phyloP scores from a whole-genome alignment of 2,888 invertebrate species.

The Timandra comae region DNA sequence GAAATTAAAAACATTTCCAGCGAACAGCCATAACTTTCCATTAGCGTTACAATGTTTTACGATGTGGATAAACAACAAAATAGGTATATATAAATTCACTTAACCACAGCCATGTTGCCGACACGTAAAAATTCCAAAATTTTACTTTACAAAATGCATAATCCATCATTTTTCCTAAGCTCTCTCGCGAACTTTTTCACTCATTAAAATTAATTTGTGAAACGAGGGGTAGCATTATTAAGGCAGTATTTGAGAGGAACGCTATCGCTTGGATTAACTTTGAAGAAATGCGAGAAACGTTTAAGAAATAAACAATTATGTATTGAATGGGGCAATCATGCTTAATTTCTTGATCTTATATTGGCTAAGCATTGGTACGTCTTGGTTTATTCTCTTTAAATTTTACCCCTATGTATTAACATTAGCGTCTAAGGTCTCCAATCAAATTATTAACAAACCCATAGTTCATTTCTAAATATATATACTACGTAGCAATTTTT shows the following conservation, averaged over 20 bases:
- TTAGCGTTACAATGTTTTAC: constrained; percentile 16
- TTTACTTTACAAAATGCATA: constrained; percentile 22
- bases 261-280: not conserved
- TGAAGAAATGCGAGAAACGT: not conserved
- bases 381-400: too few relatives aligned
- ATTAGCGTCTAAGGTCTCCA: too few relatives aligned
- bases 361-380: too few relatives aligned
- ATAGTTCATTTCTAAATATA: too few relatives aligned
- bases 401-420: too few relatives aligned
- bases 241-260: constrained; percentile 1
- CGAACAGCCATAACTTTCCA: constrained; percentile 18
- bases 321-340: too few relatives aligned
- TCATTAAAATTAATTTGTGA: constrained; percentile 29
- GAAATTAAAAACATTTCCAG: constrained; percentile 8
- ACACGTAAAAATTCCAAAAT: constrained; percentile 16
- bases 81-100: not conserved
- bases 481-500: too few relatives aligned
- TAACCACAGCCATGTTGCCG: not conserved
- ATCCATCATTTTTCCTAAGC: constrained; percentile 20
- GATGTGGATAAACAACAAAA: constrained; percentile 18
- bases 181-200: constrained; percentile 18
- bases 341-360: too few relatives aligned
- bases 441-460: too few relatives aligned
- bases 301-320: too few relatives aligned
- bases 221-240: constrained; percentile 15